These are phyloP conservation scores for Ylistrum balloti DNA, from an alignment of 1,140 invertebrate species.

Conservation along the genomic window DNA sequence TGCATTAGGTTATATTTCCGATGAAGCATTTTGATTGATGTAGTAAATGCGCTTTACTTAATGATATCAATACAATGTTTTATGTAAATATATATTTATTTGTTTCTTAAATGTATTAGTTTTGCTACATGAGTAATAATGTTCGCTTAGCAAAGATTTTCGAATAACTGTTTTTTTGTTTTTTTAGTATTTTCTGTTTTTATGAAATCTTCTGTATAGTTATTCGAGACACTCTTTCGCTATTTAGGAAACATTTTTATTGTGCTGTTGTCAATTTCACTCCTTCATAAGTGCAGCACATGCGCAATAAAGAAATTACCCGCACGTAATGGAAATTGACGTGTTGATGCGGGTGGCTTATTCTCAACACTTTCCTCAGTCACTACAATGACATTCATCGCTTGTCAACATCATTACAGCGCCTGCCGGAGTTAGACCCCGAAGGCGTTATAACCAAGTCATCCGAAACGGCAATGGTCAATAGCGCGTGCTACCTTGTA, in stretches of 20 bases:
- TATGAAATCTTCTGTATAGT: background rate
- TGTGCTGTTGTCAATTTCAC: background rate
- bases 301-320: conserved; percentile 5
- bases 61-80: no score
- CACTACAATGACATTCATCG: background rate
- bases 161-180: no score
- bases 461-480: background rate
- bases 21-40: no score
- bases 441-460: background rate
- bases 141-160: no score
- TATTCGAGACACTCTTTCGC: background rate
- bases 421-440: background rate
- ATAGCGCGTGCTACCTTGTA: conserved; percentile 21
- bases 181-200: no score
- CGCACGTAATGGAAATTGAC: background rate
- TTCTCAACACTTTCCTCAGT: background rate
- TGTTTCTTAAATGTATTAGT: no score
- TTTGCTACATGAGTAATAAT: no score
- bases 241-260: background rate
- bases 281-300: conserved; percentile 4
- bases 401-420: conserved; percentile 32
- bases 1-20: no score
- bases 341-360: conserved; percentile 23
- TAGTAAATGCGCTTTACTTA: no score
- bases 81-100: no score